Evolutionary conservation across 2,797 vertebrate species (phyloP).

Genomic region (Apogon talboti): DNA sequence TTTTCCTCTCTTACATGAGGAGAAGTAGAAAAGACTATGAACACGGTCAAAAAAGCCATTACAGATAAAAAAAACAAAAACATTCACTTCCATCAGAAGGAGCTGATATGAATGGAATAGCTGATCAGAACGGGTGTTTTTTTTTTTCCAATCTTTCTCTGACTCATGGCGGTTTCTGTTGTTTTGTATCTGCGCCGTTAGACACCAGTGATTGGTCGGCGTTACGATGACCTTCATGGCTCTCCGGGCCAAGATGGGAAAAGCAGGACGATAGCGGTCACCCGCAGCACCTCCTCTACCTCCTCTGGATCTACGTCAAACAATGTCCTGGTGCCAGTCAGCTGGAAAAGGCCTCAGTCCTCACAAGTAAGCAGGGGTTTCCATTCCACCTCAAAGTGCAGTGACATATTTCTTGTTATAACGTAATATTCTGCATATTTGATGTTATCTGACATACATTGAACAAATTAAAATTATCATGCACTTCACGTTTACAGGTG

Average conservation of each 20-base stretch:
- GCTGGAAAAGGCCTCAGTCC: conserved; percentile 98
- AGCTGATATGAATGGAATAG: conserved; percentile 22
- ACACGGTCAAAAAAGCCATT: neutral
- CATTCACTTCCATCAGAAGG: conserved; percentile 4
- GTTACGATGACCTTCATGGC: conserved; percentile 92
- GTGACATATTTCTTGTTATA: no score
- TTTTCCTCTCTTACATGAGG: conserved; percentile 15
- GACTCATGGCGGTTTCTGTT: conserved; percentile 31
- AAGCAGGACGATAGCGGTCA: conserved; percentile 88
- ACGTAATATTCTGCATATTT: no score
- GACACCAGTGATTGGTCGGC: conserved; percentile 95
- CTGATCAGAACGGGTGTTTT: conserved; percentile 15
- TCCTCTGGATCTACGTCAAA: conserved; percentile 95
- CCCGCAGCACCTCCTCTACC: conserved; percentile 95
- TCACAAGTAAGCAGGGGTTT: conserved; percentile 88
- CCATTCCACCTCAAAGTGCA: neutral
- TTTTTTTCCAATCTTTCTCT: conserved; percentile 15
- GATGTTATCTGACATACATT: no score
- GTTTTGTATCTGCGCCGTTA: no score
- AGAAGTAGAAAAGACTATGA: conserved; percentile 15
- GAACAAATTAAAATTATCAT: no score
- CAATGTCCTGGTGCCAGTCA: conserved; percentile 96
- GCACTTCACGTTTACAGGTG: no score
- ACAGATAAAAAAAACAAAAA: no score
- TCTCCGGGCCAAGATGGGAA: conserved; percentile 90